Evolutionary conservation across 2,113 vertebrate species (phyloP).

Genomic region (Rana temporaria): DNA sequence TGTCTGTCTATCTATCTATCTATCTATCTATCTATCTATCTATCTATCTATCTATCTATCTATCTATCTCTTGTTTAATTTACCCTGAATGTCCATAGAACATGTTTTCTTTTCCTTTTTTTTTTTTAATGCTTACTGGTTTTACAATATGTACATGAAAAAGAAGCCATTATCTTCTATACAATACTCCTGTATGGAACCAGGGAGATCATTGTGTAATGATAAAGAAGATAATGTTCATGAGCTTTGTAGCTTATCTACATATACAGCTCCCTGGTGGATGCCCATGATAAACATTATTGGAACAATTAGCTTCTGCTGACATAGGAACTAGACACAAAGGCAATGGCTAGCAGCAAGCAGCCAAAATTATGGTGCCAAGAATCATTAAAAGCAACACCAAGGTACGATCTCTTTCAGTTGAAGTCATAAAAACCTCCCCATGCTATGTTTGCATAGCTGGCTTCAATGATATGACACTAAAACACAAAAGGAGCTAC

Average conservation of each 20-base stretch:
- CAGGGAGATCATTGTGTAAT: constrained; percentile 76
- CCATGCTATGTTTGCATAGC: constrained; percentile 82
- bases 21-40: too few relatives aligned
- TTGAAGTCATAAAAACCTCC: constrained; percentile 82
- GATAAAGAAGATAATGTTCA: constrained; percentile 82
- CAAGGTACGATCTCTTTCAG: constrained; percentile 77
- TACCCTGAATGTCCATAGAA: too few relatives aligned
- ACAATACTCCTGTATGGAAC: constrained; percentile 67
- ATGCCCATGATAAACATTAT: constrained; percentile 87
- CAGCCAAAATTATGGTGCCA: constrained; percentile 81
- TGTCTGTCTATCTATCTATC: too few relatives aligned
- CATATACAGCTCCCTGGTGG: constrained; percentile 86
- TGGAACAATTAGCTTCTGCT: constrained; percentile 85
- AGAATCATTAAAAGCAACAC: constrained; percentile 80
- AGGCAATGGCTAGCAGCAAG: constrained; percentile 73
- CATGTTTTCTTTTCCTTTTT: not conserved
- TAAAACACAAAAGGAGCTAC: constrained; percentile 79
- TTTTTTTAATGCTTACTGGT: not conserved
- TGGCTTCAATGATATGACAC: constrained; percentile 82
- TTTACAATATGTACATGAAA: too few relatives aligned
- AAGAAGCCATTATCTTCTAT: not conserved
- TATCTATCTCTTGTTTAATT: too few relatives aligned
- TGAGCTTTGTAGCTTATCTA: constrained; percentile 85
- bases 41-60: too few relatives aligned
- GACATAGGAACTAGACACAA: constrained; percentile 83